Evolutionary conservation across 2,113 vertebrate genomes (phyloP).

Genomic region (Suncus etruscus): DNA sequence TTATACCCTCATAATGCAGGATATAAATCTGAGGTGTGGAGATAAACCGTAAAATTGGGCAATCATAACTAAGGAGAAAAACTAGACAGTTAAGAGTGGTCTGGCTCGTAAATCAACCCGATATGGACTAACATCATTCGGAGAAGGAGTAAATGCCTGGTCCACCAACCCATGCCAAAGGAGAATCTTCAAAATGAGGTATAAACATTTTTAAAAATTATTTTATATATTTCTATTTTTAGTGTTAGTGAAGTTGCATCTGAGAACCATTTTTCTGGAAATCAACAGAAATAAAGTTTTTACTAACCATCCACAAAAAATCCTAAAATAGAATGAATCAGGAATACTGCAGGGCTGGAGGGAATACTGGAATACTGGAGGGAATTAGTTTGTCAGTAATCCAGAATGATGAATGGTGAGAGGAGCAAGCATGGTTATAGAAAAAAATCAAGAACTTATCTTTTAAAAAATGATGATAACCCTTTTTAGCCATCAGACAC

Average conservation of each 20-base stretch:
- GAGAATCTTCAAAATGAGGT: not conserved
- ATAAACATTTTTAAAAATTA: not conserved
- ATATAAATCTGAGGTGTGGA: not conserved
- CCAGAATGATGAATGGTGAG: not conserved
- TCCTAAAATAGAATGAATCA: not conserved
- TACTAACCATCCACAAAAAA: not conserved
- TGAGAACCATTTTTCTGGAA: not conserved
- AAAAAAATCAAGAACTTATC: not conserved
- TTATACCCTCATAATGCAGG: not conserved
- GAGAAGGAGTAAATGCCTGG: not conserved
- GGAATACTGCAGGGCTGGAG: not conserved
- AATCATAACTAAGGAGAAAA: not conserved
- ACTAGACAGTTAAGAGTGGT: not conserved
- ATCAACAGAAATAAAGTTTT: not conserved
- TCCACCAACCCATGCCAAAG: not conserved
- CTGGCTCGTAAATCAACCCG: not conserved
- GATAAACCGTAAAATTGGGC: not conserved
- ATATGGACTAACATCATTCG: not conserved
- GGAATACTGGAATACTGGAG: no score
- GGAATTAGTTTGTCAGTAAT: not conserved
- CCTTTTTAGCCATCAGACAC: not conserved
- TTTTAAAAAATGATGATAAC: not conserved
- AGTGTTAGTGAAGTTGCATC: not conserved
- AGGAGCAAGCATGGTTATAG: not conserved
- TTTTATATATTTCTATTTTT: not conserved